phyloP scores from a whole-genome alignment of 2,113 vertebrate species.

The Microtus pennsylvanicus region DNA sequence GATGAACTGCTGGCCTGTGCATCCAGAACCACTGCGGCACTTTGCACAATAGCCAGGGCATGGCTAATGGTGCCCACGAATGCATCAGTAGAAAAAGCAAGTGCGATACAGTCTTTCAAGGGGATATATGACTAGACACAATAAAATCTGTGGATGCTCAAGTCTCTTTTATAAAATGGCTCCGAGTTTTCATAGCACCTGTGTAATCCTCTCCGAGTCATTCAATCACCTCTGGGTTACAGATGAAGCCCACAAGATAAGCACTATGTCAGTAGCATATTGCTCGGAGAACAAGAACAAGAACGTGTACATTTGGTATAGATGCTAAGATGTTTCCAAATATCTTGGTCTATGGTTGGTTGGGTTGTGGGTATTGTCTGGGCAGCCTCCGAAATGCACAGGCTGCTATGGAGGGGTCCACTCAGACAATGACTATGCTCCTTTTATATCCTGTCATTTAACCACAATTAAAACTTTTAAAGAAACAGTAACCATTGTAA shows the following conservation, averaged over 20 bases:
- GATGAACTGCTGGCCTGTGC: neutral
- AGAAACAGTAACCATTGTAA: neutral
- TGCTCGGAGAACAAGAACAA: neutral
- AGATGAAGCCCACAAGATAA: neutral
- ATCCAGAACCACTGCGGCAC: neutral
- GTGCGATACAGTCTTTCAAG: neutral
- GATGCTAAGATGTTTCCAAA: neutral
- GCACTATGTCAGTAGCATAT: neutral
- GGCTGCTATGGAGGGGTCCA: neutral
- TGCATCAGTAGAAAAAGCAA: neutral
- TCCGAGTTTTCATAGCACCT: neutral
- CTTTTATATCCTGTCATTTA: neutral
- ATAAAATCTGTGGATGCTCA: neutral
- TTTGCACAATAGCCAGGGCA: neutral
- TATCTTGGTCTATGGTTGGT: neutral
- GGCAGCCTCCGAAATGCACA: accelerated
- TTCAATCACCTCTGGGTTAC: neutral
- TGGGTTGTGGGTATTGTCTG: neutral
- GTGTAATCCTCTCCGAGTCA: neutral
- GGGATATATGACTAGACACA: neutral
- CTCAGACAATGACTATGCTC: neutral
- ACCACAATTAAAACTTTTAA: neutral
- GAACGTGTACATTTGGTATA: neutral
- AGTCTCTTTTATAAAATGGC: neutral
- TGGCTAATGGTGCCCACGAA: neutral